Evolutionary conservation across 2,113 vertebrate species (phyloP), one percentile per base, ranked within the genome.

Genomic region (Lagopus leucura): DNA sequence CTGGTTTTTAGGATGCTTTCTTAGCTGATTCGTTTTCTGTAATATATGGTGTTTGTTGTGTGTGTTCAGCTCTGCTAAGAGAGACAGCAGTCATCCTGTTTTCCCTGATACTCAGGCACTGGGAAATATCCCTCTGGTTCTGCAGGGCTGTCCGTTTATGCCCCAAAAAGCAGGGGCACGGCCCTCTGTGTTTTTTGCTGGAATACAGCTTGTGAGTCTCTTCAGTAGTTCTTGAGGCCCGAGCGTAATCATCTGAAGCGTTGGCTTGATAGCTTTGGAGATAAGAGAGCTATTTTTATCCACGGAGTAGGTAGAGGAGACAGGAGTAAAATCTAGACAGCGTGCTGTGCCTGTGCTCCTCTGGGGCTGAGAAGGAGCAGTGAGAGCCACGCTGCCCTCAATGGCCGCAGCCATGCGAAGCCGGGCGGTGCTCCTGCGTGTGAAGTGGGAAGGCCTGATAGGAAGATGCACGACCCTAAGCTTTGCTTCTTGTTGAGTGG

Each of bases 251-350:
- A 84, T 93, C 43, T 86, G 66, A 90, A 94, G 70, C 25, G n/a
- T 72, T 87, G 80, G 20, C 63, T 89, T 76, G 81, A 94, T 94
- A 91, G 66, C 58, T 54, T 87, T 76, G 74, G 86, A 92, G 76
- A 81, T 78, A 84, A 84, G 70, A 88, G 60, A 36, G 48, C 77
- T 95, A 65, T 90, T 91, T 94, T 95, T 94, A 78, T 84, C 61
- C 4, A 9, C 3, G 2, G 66, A 90, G 74, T 75, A 91, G 86
- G 82, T 93, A 88, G 85, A 88, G 48, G 88, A 52, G 38, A 42
- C 28, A 10, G 38, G 21, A 94, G 88, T 88, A 83, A 67, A 90
- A 78, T 76, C 70, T 81, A 94, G 24, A 27, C 7, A 21, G 11
- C 28, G 17, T 1, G 13, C 61, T 88, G 89, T 88, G 70, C 70